phyloP scores from a whole-genome alignment of 2,797 vertebrate species.

The Coendou prehensilis region DNA sequence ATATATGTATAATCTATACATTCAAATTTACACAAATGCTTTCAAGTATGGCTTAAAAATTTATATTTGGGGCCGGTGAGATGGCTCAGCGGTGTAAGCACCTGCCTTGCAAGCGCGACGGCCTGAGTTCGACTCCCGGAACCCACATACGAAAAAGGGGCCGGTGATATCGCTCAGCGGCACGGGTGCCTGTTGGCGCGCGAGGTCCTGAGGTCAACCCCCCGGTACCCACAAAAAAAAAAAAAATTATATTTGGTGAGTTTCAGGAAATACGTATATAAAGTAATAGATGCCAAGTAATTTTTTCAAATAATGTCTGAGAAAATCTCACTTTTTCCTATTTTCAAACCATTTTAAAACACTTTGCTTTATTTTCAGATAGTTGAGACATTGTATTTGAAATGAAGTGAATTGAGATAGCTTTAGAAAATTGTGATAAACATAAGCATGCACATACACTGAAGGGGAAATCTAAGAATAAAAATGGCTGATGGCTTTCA shows the following conservation, averaged over 20 bases:
- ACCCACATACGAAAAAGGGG: no score
- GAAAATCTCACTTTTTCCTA: background rate
- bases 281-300: constrained; percentile 3
- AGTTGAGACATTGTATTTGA: background rate
- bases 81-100: no score
- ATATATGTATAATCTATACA: background rate
- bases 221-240: no score
- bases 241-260: background rate
- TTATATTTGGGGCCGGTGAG: background rate
- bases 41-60: background rate
- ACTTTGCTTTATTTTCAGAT: background rate
- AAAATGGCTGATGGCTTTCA: background rate
- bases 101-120: no score
- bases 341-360: background rate
- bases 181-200: no score
- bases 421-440: constrained; percentile 1
- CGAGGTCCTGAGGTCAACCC: no score
- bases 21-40: constrained; percentile 39
- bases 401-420: constrained; percentile 4
- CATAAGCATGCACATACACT: background rate
- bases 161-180: no score
- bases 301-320: constrained; percentile 37
- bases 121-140: no score
- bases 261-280: background rate
- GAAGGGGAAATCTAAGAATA: background rate